Base-by-base conservation (phyloP, 1,140 invertebrate species). In the Helicoverpa zea region DNA sequence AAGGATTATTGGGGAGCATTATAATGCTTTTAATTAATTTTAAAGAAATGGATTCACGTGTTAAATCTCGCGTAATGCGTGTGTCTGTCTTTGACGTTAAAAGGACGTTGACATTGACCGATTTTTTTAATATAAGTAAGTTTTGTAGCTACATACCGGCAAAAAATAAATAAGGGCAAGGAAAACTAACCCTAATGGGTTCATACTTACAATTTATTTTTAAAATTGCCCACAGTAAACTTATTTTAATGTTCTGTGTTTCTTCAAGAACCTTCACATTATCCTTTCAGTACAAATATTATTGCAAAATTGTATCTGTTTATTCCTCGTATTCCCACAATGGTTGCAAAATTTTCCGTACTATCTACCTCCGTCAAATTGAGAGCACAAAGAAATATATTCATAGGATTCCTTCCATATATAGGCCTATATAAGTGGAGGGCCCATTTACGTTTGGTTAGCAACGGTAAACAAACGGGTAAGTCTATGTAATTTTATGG, bases 401-500 rank as follows among this genome's bases (percentile, higher is more conserved):
- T 30, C 56, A 59, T 47, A 75, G 35, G 43, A 54, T 49, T 14
- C 35, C 5, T 5, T 43, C 16, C 29, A 64, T 43, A 64, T 29
- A 73, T 73, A 56, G 30, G 35, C n/a, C 13, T 61, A 61, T 75
- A 59, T 49, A 61, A 61, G 11, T 70, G 14, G 49, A 66, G 29
- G 49, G 59, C 35, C 5, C 5, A 12, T 77, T 30, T 30, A 66
- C 54, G 16, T 77, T 77, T 77, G 61, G 59, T 29, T 29, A 77
- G n/a, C 59, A 29, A 66, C 51, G 23, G 51, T 66, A 77, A 77
- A 77, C 75, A 77, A 49, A 66, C 35, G 18, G 23, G 58, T n/a
- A 64, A 66, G 61, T 77, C 75, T 16, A 77, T 77, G 75, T 77
- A 66, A 77, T 77, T 77, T 77, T 77, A 77, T 66, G 75, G 75